These are phyloP conservation scores for Halcyon chelicuti DNA, from an alignment of 2,797 vertebrate species.

Conservation along the genomic window DNA sequence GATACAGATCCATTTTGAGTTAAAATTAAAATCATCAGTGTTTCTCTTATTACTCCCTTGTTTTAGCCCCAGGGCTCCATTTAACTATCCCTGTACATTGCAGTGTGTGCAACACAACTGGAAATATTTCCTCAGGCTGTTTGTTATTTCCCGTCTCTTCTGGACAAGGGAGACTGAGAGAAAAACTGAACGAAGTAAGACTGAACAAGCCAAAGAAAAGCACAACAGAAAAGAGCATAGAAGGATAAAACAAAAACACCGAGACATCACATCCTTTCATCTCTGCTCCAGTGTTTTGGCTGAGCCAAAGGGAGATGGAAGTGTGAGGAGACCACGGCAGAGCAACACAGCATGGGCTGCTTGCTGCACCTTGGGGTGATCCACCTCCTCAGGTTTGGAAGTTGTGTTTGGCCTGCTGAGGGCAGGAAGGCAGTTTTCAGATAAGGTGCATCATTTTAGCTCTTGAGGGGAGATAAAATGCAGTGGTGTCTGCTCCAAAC, in stretches of 20 bases:
- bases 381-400: not conserved
- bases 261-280: not conserved
- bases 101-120: not conserved
- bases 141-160: not conserved
- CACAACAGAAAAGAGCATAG: not conserved
- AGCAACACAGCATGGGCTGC: accelerated
- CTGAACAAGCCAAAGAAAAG: not conserved
- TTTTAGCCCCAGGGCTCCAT: not conserved
- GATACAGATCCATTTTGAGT: not conserved
- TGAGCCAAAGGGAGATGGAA: not conserved
- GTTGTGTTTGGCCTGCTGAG: not conserved
- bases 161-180: not conserved
- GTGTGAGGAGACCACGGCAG: not conserved
- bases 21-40: not conserved
- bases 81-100: not conserved
- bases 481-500: not conserved
- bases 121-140: slow-evolving; percentile 3
- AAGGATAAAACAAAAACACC: not conserved
- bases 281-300: not conserved
- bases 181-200: not conserved
- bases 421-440: not conserved
- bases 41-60: not conserved
- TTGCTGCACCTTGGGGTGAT: not conserved
- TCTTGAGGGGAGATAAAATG: not conserved
- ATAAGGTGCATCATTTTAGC: not conserved